These are phyloP conservation scores for Agrochola macilenta DNA, from an alignment of 2,888 invertebrate species.

Conservation along the genomic window DNA sequence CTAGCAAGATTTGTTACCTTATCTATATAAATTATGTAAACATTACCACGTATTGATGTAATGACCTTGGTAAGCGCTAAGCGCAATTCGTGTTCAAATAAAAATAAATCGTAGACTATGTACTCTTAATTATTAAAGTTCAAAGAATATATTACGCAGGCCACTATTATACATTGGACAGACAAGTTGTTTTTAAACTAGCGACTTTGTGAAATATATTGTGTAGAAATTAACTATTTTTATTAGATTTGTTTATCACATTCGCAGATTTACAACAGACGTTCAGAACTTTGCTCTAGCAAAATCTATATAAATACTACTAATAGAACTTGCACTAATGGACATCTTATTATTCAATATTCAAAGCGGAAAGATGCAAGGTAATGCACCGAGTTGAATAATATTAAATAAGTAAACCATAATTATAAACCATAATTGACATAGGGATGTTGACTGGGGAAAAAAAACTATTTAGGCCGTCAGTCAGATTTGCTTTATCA, in stretches of 20 bases:
- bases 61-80: slow-evolving; percentile 44
- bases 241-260: neutral
- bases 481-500: too few relatives aligned
- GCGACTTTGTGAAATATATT: neutral
- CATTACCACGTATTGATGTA: slow-evolving; percentile 26
- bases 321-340: neutral
- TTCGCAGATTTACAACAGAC: neutral
- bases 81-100: slow-evolving; percentile 29
- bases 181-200: slow-evolving; percentile 1
- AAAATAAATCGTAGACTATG: slow-evolving; percentile 45
- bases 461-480: too few relatives aligned
- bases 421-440: too few relatives aligned
- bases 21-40: slow-evolving; percentile 36
- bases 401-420: neutral
- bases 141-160: slow-evolving; percentile 48
- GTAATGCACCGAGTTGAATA: neutral
- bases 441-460: too few relatives aligned
- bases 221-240: neutral
- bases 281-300: neutral
- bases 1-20: slow-evolving; percentile 17
- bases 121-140: slow-evolving; percentile 43
- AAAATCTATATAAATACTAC: too few relatives aligned
- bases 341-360: neutral
- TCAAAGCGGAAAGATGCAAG: neutral
- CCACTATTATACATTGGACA: slow-evolving; percentile 15